Conservation (phyloP, 2,113 vertebrate genomes). For the Stegastes partitus region DNA sequence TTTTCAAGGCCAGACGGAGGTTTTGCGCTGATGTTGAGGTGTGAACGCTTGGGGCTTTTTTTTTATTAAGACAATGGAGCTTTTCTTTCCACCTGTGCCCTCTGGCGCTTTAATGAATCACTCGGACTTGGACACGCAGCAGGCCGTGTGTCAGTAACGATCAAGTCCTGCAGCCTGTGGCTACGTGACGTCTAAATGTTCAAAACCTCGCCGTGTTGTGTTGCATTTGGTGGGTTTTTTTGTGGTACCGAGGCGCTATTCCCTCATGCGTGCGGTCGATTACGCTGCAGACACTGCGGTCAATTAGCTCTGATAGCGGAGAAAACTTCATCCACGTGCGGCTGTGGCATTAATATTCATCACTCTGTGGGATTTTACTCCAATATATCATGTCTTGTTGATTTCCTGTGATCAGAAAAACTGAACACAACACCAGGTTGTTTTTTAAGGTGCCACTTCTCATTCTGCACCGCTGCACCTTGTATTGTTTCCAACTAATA, state of each 20-base stretch:
- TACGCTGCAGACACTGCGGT: background rate
- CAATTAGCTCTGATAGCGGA: no score
- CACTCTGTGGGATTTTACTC: background rate
- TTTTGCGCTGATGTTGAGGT: background rate
- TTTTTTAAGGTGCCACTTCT: background rate
- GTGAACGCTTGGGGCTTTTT: conserved; percentile 3
- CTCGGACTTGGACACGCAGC: conserved; percentile 53
- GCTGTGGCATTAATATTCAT: background rate
- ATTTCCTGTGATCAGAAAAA: background rate
- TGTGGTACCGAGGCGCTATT: background rate
- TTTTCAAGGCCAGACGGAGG: background rate
- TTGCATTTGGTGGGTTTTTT: background rate
- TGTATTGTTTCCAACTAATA: background rate
- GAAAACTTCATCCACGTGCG: background rate
- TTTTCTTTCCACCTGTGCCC: conserved; percentile 42
- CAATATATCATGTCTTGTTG: no score
- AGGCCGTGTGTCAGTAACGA: conserved; percentile 49
- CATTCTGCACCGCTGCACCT: no score
- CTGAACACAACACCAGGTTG: no score
- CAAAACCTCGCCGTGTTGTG: background rate
- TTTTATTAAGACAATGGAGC: conserved; percentile 16
- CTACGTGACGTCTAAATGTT: conserved; percentile 27
- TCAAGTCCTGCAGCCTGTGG: conserved; percentile 37
- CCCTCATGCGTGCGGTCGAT: background rate
- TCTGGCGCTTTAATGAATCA: conserved; percentile 64